phyloP scores from a whole-genome alignment of 2,113 vertebrate genomes.

The Gopherus flavomarginatus region DNA sequence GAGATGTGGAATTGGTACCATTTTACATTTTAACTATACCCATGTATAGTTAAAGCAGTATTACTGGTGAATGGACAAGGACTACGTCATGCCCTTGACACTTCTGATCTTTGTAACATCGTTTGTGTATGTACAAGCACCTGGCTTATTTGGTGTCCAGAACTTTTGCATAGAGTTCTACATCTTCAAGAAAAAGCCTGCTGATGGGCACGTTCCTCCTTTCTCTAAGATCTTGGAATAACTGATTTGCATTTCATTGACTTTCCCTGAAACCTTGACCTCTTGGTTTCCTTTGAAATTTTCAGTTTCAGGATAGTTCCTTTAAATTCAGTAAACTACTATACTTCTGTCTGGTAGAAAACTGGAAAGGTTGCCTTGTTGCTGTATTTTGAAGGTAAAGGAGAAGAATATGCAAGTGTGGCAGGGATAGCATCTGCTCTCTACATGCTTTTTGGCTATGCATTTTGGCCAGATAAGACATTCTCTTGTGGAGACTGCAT shows the following conservation, averaged over 20 bases:
- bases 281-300: neutral
- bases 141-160: neutral
- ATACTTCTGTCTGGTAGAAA: neutral
- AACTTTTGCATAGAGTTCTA: neutral
- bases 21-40: neutral
- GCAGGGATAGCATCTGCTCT: neutral
- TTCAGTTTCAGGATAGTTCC: neutral
- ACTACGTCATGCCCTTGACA: neutral
- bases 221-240: neutral
- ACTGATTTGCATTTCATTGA: slow-evolving; percentile 5
- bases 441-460: too few relatives aligned
- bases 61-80: neutral
- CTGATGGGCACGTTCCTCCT: neutral
- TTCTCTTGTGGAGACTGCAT: neutral
- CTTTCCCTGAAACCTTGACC: slow-evolving; percentile 1
- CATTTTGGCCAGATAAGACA: neutral
- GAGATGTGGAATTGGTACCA: rapidly evolving
- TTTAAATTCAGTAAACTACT: slow-evolving; percentile 11
- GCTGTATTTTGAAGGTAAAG: slow-evolving; percentile 23
- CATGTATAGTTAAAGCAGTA: neutral
- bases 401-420: neutral
- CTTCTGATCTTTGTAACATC: neutral
- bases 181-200: neutral
- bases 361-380: neutral
- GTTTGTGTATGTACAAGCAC: rapidly evolving